Base-by-base conservation (phyloP, 2,888 invertebrate genomes). In the Drosophila pseudotakahashii region DNA sequence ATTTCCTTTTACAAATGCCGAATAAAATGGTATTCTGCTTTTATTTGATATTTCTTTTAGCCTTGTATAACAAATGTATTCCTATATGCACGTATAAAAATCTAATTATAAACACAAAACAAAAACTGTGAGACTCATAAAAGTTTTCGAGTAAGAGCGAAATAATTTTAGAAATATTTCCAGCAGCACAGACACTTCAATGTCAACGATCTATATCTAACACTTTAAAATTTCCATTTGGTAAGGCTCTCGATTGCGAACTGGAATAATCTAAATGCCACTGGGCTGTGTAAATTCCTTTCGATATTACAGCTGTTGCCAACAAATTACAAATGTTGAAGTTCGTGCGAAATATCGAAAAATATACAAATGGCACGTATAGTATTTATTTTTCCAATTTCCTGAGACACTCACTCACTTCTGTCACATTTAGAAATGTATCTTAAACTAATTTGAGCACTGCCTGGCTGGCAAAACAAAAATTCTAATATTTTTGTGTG, bases 401-500 rank as follows among this genome's bases (percentile, higher is more conserved):
- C 76, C 75, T 76, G 75, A 68, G 51, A 70, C 63, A 72, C 77
- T 70, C 76, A 82, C 82, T 82, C 90, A 90, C 90, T 89, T 90
- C 90, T 86, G 90, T 90, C 90, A 90, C 90, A 88, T 89, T 89
- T 88, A 88, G 78, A 90, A 89, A 89, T 89, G 89, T 89, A 87
- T 88, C 82, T 79, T 76, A 87, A 89, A 90, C 90, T 90, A 81
- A 88, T 79, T 80, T 81, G 83, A 81, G 75, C 58, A 83, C 58
- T 68, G 76, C 58, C 74, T 19, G 78, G 81, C 81, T 88, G 88
- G 69, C 63, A 74, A 72, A 72, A 70, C 61, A 71, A 59, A 36
- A 64, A 79, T 73, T 55, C 39, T 16, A 41, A 55, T 44, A 36
- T 62, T 63, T 54, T 39, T 50, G 37, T 42, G 63, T 47, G 60